These are phyloP conservation scores for Copidosoma floridanum DNA, from an alignment of 1,140 invertebrate species.

Conservation along the genomic window DNA sequence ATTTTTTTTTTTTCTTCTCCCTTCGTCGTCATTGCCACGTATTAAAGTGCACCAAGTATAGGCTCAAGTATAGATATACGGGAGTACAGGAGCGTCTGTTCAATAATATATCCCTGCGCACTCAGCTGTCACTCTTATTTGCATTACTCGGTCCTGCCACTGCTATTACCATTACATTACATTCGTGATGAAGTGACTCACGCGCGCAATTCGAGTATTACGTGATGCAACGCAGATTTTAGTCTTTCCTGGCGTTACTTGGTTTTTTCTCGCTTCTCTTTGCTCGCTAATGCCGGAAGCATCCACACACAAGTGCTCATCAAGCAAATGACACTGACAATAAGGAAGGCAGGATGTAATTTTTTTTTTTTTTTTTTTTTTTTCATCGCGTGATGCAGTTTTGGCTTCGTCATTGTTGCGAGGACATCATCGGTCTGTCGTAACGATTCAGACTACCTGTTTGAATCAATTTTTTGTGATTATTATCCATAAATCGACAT, in stretches of 20 bases:
- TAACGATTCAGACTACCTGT: too few relatives aligned
- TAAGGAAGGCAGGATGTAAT: background rate
- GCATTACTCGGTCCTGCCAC: background rate
- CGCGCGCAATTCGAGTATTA: background rate
- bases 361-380: too few relatives aligned
- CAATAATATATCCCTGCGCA: background rate
- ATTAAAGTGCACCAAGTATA: background rate
- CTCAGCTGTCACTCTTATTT: slow-evolving; percentile 4
- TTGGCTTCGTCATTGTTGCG: too few relatives aligned
- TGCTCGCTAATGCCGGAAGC: slow-evolving; percentile 6
- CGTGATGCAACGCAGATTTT: background rate
- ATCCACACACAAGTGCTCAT: background rate
- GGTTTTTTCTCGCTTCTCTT: background rate
- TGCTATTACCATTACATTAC: too few relatives aligned
- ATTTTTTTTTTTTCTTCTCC: background rate
- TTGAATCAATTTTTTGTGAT: too few relatives aligned
- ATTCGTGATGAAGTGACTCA: slow-evolving; percentile 16
- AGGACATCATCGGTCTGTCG: too few relatives aligned
- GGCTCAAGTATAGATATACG: too few relatives aligned
- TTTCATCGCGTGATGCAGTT: too few relatives aligned
- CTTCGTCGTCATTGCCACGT: too few relatives aligned
- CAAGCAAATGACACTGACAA: background rate
- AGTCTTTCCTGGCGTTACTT: background rate
- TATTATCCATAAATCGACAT: too few relatives aligned
- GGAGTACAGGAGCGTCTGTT: background rate